Base-by-base conservation (phyloP, 2,113 vertebrate species). In the Nibea coibor region DNA sequence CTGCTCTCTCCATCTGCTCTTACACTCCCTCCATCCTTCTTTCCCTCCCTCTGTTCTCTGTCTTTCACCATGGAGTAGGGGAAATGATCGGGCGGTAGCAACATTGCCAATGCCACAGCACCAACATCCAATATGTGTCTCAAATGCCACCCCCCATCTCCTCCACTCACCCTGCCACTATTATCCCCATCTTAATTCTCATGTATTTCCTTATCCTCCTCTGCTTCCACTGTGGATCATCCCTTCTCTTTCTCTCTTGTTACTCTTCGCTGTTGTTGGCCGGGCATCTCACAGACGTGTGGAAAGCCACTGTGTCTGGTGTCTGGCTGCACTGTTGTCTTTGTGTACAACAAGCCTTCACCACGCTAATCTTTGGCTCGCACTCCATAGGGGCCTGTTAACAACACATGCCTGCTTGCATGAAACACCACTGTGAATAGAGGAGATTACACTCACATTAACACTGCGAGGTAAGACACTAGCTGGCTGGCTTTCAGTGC, bases 401-500 rank as follows among this genome's bases (percentile, higher is more conserved):
- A 85, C 85, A 85, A 81, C 81, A 89, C 82, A 83, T 70, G 79
- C 71, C 71, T 77, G 80, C 69, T 72, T 80, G 68, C 74, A 57
- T 85, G 83, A 53, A 70, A 68, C 51, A 39, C 73, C 53, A 59
- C 77, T 56, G 73, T 90, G 85, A 85, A 81, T 79, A 59, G 76
- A 80, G 74, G 56, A 82, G 88, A 90, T 90, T 88, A 91, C 80
- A 31, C 88, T 89, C 80, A 75, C 83, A 84, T 89, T 89, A 88
- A 72, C 78, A 87, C 76, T 12, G 78, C 9, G 5, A 85, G 72
- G 72, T 71, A 57, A 89, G 83, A 80, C 88, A 62, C 53, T 76
- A 72, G 51, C 47, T 65, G 70, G 80, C 47, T 70, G 74, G 71
- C 39, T 35, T 58, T 89, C 72, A 86, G 61, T 73, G 57, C 72